Evolutionary conservation across 1,140 invertebrate genomes (phyloP).

Genomic region (Rhysida immarginata): DNA sequence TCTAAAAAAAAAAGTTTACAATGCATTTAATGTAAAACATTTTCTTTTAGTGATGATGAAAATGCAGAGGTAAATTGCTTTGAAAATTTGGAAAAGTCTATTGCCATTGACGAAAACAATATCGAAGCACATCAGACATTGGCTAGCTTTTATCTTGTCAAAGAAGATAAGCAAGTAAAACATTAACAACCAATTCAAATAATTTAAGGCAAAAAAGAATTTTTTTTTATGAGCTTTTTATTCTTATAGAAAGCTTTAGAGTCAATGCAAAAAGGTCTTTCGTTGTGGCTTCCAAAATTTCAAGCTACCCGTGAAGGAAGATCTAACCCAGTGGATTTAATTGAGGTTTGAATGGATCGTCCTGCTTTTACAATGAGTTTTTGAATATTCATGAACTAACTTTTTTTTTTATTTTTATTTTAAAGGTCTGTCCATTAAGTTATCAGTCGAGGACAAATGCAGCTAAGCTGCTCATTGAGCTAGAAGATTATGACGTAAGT

Average conservation of each 20-base stretch:
- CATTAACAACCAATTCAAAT: no score
- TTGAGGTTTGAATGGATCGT: background rate
- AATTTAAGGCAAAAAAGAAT: no score
- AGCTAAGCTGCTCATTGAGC: constrained; percentile 28
- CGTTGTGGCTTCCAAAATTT: constrained; percentile 23
- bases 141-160: constrained; percentile 28
- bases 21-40: no score
- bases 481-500: constrained; percentile 27
- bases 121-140: constrained; percentile 29
- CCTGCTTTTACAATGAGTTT: background rate
- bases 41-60: constrained; percentile 25
- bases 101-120: constrained; percentile 26
- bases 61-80: constrained; percentile 29
- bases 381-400: background rate
- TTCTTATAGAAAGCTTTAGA: constrained; percentile 23
- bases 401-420: constrained; percentile 7
- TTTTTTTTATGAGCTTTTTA: no score
- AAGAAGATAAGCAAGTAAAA: constrained; percentile 25
- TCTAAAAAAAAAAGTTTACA: no score
- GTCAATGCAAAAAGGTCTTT: constrained; percentile 25
- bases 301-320: constrained; percentile 12
- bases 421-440: constrained; percentile 11
- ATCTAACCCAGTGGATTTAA: background rate
- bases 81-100: constrained; percentile 25
- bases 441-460: constrained; percentile 21